A percentile compares a stretch with the other conserved stretches of the same genome.
phyloP scores from a whole-genome alignment of 2,113 vertebrate genomes.

The Python bivittatus region DNA sequence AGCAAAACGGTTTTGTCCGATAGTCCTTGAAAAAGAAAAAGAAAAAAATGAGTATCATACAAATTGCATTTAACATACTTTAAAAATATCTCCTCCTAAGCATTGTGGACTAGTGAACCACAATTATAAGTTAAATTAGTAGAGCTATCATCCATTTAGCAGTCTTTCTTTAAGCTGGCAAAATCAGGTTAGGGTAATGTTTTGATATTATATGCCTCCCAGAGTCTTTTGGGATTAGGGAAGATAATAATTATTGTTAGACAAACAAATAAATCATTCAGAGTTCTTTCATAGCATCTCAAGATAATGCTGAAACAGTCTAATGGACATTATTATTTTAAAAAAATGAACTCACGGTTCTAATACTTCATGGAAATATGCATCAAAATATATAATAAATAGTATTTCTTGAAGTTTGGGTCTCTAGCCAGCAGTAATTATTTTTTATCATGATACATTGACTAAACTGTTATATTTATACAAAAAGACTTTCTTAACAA shows the following conservation, averaged over 20 bases:
- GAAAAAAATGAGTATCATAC: conserved; percentile 41
- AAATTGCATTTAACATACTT: not conserved
- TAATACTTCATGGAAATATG: not conserved
- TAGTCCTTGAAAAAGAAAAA: conserved; percentile 85
- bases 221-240: not conserved
- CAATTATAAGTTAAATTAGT: not conserved
- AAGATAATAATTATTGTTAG: not conserved
- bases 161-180: not conserved
- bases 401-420: not conserved
- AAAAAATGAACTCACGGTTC: not conserved
- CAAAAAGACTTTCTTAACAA: not conserved
- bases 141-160: not conserved
- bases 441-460: not conserved
- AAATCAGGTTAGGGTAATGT: not conserved
- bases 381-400: not conserved
- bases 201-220: not conserved
- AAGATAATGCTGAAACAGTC: not conserved
- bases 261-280: not conserved
- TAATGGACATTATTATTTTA: not conserved
- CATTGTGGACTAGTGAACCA: not conserved
- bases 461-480: not conserved
- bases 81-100: not conserved
- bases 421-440: not conserved
- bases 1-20: conserved; percentile 98
- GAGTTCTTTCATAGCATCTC: not conserved